Conservation (phyloP, 2,113 vertebrate species). For the Gymnarchus niloticus region DNA sequence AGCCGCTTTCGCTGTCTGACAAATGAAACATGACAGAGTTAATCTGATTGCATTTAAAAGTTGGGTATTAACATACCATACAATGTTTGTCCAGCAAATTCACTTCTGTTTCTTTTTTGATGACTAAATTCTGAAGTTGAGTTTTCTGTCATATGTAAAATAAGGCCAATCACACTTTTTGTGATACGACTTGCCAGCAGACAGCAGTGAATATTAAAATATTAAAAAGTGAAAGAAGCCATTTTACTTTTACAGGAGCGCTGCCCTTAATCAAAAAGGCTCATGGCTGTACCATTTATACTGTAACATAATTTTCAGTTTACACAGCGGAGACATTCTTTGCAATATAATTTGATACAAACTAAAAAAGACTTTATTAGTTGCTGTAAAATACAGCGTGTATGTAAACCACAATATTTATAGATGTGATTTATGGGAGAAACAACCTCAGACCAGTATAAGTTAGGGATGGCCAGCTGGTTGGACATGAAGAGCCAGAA, state of each 20-base stretch:
- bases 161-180: slow-evolving; percentile 13
- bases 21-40: slow-evolving; percentile 1
- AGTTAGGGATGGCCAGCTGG: too few species aligned
- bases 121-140: not conserved
- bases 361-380: not conserved
- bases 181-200: not conserved
- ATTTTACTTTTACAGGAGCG: not conserved
- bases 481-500: too few species aligned
- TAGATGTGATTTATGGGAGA: not conserved
- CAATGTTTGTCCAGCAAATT: not conserved
- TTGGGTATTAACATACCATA: not conserved
- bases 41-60: not conserved
- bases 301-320: not conserved
- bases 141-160: not conserved
- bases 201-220: not conserved
- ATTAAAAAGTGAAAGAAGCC: not conserved
- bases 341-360: not conserved
- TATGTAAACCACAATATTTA: not conserved
- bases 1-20: not conserved
- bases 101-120: not conserved
- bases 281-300: not conserved
- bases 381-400: not conserved
- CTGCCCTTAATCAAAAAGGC: not conserved
- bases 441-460: not conserved
- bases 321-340: not conserved